These are phyloP conservation scores for Crepidodera aurea DNA, from an alignment of 2,888 invertebrate genomes.

Conservation along the genomic window DNA sequence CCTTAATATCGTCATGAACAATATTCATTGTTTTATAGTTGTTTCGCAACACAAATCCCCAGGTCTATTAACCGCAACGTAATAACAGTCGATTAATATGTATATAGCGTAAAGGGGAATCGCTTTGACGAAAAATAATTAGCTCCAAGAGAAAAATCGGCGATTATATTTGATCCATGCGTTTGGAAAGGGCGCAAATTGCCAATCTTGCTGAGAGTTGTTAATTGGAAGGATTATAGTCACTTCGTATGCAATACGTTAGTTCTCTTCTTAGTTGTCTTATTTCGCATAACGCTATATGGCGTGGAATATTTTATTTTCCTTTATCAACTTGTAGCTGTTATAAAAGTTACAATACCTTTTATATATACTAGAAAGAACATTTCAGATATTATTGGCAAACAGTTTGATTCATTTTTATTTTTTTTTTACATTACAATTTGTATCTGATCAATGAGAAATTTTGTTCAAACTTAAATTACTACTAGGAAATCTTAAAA, in stretches of 20 bases:
- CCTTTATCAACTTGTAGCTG: no score
- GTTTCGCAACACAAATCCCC: constrained; percentile 19
- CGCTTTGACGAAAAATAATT: constrained; percentile 59
- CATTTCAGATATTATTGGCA: no score
- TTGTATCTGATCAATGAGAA: no score
- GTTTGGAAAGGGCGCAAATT: constrained; percentile 54
- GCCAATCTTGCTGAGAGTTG: constrained; percentile 61
- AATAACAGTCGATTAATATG: constrained; percentile 53
- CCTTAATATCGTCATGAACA: background rate
- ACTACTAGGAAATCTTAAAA: no score
- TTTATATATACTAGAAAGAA: no score
- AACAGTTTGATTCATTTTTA: no score
- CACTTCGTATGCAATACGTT: constrained; percentile 59
- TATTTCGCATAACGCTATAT: constrained; percentile 27
- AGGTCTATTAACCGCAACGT: constrained; percentile 27
- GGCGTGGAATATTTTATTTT: constrained; percentile 1
- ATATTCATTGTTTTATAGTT: constrained; percentile 1
- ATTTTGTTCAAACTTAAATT: no score
- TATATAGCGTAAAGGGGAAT: constrained; percentile 52
- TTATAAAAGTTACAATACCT: no score
- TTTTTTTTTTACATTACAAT: no score
- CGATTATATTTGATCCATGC: constrained; percentile 59
- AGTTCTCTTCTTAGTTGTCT: constrained; percentile 30
- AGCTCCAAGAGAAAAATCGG: constrained; percentile 58
- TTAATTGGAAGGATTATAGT: constrained; percentile 59